phyloP scores from a whole-genome alignment of 2,113 vertebrate genomes.

The Lamprotornis superbus region DNA sequence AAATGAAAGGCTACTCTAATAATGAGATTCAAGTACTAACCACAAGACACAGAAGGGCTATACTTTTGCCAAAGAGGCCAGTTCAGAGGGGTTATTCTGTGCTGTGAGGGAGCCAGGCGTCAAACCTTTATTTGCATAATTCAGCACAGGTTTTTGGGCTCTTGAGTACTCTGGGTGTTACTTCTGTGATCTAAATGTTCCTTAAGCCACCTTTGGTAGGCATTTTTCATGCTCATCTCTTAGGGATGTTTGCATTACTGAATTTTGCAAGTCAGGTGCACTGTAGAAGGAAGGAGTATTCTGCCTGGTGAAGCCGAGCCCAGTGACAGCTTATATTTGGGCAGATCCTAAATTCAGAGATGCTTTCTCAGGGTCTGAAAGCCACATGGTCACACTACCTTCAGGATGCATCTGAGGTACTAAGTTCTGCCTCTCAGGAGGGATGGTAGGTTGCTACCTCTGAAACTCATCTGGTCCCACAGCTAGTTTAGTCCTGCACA shows the following conservation, averaged over 20 bases:
- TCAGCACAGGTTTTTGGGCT: neutral
- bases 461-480: neutral
- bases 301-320: neutral
- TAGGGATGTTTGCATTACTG: neutral
- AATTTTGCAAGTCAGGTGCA: neutral
- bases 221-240: neutral
- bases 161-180: neutral
- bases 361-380: neutral
- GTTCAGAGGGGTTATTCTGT: neutral
- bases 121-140: neutral
- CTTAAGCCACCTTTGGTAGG: neutral
- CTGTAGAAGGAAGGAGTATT: neutral
- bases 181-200: neutral
- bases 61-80: neutral
- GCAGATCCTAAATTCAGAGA: neutral
- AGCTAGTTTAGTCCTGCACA: neutral
- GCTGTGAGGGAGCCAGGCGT: neutral
- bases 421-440: neutral
- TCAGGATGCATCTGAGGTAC: neutral
- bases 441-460: neutral
- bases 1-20: neutral
- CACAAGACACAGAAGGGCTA: neutral
- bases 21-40: neutral
- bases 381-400: neutral
- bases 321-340: neutral